Base-by-base conservation (phyloP, 1,140 invertebrate species). In the Ericerus pela region DNA sequence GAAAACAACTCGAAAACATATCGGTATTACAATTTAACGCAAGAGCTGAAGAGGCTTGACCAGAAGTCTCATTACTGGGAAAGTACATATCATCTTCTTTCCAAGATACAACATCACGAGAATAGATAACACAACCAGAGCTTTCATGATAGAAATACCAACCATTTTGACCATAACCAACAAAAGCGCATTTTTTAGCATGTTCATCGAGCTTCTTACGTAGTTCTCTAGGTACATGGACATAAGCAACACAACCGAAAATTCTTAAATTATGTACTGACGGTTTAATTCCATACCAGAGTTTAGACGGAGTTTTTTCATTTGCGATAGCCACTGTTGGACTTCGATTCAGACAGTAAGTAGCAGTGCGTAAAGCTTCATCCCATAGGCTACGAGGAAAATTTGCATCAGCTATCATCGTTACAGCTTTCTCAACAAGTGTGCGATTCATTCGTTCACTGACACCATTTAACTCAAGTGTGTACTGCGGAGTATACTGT, bases 401-500 rank as follows among this genome's bases (percentile, higher is more conserved):
- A 33, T n/a, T n/a, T 33, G 30, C 8, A 33, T n/a, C 30, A 33
- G 8, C n/a, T 10, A 33, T 8, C 30, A 33, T 33, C 8, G 30
- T 33, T 10, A 8, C 8, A 33, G 43, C 8, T 57, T 22, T 27
- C 18, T 28, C 12, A 8, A 33, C n/a, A 8, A 33, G n/a, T n/a
- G 30, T 33, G n/a, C 30, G 30, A 33, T 33, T 33, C 8, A 33
- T 10, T 10, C 30, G n/a, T 33, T 33, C 30, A 18, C 63, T 57
- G 16, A 60, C 56, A 14, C 67, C 69, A 62, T 71, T 71, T 37
- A 60, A 57, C 43, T 67, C 36, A 37, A 67, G 65, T 11, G 61
- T 58, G 38, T 68, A 64, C 8, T 58, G 54, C 12, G 59, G 53
- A 12, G 64, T 67, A 12, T 38, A 59, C 27, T 68, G 57, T 51